Evolutionary conservation across 2,113 vertebrate species (phyloP).

Genomic region (Spermophilus dauricus): DNA sequence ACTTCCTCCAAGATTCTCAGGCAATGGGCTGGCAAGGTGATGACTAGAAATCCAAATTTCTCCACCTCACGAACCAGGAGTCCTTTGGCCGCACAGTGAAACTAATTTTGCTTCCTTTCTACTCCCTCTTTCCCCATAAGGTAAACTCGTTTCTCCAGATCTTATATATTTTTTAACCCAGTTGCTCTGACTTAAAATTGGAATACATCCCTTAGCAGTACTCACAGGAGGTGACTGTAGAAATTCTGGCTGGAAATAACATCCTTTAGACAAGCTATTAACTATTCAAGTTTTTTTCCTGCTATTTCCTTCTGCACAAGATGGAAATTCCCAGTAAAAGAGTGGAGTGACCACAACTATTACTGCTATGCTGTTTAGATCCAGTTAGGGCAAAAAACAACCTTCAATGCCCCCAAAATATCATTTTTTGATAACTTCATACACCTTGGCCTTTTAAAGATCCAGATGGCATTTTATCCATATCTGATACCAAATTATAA

Average conservation of each 20-base stretch:
- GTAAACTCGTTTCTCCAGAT: slow-evolving; percentile 13
- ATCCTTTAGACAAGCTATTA: slow-evolving; percentile 1
- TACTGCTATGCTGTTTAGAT: not conserved
- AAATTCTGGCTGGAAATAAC: not conserved
- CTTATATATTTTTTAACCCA: slow-evolving; percentile 12
- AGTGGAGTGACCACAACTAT: slow-evolving; percentile 11
- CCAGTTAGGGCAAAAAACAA: not conserved
- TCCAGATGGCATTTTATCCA: not conserved
- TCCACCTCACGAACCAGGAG: not conserved
- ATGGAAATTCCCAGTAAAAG: slow-evolving; percentile 46
- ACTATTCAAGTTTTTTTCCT: slow-evolving; percentile 8
- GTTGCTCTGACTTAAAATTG: slow-evolving; percentile 29
- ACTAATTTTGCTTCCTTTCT: not conserved
- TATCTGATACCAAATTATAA: slow-evolving; percentile 20
- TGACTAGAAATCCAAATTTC: not conserved
- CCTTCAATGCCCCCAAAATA: not conserved
- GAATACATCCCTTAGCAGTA: not conserved
- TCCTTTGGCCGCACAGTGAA: not conserved
- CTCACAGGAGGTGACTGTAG: not conserved
- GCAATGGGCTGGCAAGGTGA: not conserved
- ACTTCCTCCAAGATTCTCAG: not conserved
- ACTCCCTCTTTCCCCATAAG: not conserved
- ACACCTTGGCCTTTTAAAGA: slow-evolving; percentile 55
- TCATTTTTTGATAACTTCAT: slow-evolving; percentile 62
- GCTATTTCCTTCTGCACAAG: slow-evolving; percentile 57